A percentile compares a stretch with the other conserved stretches of the same genome.
Conservation (phyloP, 2,113 vertebrate species). For the Neotragus pygmaeus region DNA sequence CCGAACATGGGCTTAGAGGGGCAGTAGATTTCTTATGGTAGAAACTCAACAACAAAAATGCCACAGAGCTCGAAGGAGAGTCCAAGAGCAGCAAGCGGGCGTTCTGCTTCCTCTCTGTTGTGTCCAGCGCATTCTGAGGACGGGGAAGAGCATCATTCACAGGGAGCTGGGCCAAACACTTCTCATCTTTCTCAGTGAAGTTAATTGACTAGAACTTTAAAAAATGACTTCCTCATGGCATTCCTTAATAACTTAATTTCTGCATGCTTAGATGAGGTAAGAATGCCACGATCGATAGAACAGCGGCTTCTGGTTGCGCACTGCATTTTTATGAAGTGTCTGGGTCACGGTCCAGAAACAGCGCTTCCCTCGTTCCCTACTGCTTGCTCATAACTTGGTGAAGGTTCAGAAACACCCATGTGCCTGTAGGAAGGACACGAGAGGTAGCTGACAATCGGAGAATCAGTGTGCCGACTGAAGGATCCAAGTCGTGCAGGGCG, state of each 20-base stretch:
- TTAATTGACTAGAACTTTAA: background rate
- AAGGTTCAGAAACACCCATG: background rate
- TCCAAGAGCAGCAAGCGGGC: background rate
- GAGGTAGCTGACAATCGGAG: background rate
- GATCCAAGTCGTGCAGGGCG: accelerated
- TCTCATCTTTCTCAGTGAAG: background rate
- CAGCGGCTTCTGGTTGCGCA: no score
- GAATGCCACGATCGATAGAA: background rate
- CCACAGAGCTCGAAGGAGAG: background rate
- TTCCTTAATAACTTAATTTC: background rate
- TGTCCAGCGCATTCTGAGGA: accelerated
- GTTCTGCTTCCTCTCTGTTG: background rate
- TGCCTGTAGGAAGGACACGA: background rate
- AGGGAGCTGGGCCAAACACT: constrained; percentile 33
- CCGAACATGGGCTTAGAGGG: background rate
- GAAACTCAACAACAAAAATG: background rate
- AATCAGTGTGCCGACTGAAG: background rate
- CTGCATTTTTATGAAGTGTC: background rate
- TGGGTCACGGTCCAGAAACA: background rate
- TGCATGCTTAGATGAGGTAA: background rate
- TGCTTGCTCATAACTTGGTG: background rate
- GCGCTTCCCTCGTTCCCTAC: background rate
- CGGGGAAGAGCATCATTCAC: no score
- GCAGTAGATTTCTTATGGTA: background rate
- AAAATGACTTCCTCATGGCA: background rate